Evolutionary conservation across 2,113 vertebrate species (phyloP).

Genomic region (Lipotes vexillifer): DNA sequence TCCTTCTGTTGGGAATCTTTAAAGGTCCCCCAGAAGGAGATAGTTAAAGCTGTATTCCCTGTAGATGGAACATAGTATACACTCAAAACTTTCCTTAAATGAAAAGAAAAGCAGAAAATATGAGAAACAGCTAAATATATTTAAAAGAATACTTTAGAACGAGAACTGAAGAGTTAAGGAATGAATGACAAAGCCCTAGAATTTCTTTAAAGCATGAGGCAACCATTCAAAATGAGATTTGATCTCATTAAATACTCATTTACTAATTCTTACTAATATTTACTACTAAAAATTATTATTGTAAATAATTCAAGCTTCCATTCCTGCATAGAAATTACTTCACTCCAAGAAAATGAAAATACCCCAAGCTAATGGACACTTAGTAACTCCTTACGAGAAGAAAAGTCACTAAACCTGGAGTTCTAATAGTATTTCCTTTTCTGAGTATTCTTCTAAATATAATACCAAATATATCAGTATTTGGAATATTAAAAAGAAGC

Average conservation of each 20-base stretch:
- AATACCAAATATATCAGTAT: not conserved
- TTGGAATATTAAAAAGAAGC: not conserved
- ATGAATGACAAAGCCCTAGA: not conserved
- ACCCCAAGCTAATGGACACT: not conserved
- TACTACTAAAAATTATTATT: constrained; percentile 2
- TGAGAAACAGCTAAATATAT: not conserved
- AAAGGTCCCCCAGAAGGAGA: not conserved
- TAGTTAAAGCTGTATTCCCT: not conserved
- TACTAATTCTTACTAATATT: constrained; percentile 22
- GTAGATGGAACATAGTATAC: not conserved
- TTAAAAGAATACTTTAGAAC: not conserved
- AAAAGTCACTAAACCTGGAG: not conserved
- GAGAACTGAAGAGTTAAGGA: not conserved
- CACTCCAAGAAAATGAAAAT: constrained; percentile 23
- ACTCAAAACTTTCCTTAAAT: not conserved
- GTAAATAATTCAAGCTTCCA: constrained; percentile 12
- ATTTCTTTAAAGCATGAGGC: constrained; percentile 15
- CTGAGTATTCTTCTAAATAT: not conserved
- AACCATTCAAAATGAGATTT: not conserved
- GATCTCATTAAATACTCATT: constrained; percentile 5
- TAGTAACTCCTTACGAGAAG: not conserved
- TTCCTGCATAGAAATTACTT: constrained; percentile 14
- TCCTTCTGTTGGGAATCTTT: not conserved
- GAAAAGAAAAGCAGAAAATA: not conserved
- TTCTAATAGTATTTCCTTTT: not conserved